Evolutionary conservation across 1,140 invertebrate species (phyloP).

Genomic region (Trichonephila clavata): DNA sequence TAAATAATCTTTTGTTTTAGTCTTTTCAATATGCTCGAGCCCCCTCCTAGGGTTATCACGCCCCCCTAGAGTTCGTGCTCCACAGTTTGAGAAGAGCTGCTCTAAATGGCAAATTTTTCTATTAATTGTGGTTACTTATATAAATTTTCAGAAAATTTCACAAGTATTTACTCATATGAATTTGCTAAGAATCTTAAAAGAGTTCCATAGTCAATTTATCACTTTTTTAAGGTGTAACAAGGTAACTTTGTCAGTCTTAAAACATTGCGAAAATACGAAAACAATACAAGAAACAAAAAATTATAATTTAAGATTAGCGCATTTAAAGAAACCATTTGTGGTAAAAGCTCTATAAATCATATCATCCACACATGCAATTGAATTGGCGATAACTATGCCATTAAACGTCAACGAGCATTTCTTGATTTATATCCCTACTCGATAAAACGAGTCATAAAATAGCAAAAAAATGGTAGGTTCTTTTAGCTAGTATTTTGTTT

Average conservation of each 20-base stretch:
- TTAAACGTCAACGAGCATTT: conserved; percentile 39
- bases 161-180: no score
- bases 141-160: no score
- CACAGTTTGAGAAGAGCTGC: no score
- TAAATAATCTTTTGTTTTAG: no score
- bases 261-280: neutral
- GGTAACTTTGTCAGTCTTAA: neutral
- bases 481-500: conserved; percentile 15
- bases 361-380: conserved; percentile 37
- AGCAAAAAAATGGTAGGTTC: conserved; percentile 1
- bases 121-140: no score
- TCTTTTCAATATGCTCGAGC: no score
- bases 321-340: conserved; percentile 39
- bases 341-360: conserved; percentile 42
- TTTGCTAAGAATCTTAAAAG: neutral
- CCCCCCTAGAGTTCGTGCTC: no score
- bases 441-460: conserved; percentile 13
- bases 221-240: neutral
- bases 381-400: conserved; percentile 39
- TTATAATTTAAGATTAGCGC: conserved; percentile 30
- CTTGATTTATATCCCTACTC: conserved; percentile 27
- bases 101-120: no score
- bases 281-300: neutral
- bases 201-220: neutral
- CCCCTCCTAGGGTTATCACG: no score